Conservation (phyloP, 2,797 vertebrate species). For the Neopelma chrysocephalum region DNA sequence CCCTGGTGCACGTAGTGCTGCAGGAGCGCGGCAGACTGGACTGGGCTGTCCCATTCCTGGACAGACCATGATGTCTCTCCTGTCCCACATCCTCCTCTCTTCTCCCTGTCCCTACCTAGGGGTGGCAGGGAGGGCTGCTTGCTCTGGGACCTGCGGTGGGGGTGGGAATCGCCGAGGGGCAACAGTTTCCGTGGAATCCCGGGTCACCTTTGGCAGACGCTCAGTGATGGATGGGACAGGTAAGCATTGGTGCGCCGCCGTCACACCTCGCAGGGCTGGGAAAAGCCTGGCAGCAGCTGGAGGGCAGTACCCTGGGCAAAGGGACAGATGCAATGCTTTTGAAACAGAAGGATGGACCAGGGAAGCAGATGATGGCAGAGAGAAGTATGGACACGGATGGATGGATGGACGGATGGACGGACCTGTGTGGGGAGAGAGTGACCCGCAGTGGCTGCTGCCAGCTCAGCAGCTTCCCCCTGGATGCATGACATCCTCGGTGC, state of each 20-base stretch:
- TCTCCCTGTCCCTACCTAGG: background rate
- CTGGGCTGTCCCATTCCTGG: background rate
- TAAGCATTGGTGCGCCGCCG: rapidly evolving
- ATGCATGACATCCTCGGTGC: background rate
- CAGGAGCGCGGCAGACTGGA: background rate
- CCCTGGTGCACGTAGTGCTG: rapidly evolving
- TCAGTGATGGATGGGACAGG: background rate
- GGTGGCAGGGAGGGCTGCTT: background rate
- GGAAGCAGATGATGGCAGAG: background rate
- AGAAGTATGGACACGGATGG: background rate
- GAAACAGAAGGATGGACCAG: background rate
- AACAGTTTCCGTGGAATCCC: background rate
- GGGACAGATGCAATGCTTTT: background rate
- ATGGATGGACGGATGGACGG: rapidly evolving
- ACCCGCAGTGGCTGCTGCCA: background rate
- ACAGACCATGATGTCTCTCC: rapidly evolving
- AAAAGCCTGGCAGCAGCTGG: background rate
- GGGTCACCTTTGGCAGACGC: rapidly evolving
- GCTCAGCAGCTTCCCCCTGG: background rate
- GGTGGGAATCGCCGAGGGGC: background rate
- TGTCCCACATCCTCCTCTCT: background rate
- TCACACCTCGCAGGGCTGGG: background rate
- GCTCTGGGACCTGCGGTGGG: rapidly evolving
- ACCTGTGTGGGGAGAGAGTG: background rate
- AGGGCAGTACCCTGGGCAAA: background rate